Percentiles rank a stretch among this genome's conserved stretches.
These are phyloP conservation scores for Gambusia yucatana DNA, from an alignment of 2,797 vertebrate genomes.

Conservation along the genomic window DNA sequence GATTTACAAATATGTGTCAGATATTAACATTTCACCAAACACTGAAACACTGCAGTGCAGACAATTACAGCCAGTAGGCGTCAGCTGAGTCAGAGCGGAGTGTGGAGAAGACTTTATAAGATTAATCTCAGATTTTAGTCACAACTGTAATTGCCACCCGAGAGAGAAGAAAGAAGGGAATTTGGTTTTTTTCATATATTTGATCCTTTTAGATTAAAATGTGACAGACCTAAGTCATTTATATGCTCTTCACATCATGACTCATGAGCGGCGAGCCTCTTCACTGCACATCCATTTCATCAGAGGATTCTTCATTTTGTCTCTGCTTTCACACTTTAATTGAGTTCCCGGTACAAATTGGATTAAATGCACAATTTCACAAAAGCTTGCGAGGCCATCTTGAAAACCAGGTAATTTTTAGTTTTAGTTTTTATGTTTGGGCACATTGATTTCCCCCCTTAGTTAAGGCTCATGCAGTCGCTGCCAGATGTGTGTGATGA, in stretches of 20 bases:
- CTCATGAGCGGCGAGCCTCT: slow-evolving; percentile 32
- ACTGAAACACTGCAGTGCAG: slow-evolving; percentile 37
- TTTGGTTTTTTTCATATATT: slow-evolving; percentile 34
- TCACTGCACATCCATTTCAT: slow-evolving; percentile 38
- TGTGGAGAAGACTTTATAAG: slow-evolving; percentile 34
- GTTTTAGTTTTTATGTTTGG: background rate
- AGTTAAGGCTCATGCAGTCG: slow-evolving; percentile 28
- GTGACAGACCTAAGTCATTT: slow-evolving; percentile 42
- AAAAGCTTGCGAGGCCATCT: slow-evolving; percentile 36
- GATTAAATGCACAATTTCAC: slow-evolving; percentile 76
- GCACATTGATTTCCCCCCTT: slow-evolving; percentile 37
- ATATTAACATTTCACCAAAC: slow-evolving; percentile 27
- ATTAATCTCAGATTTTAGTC: slow-evolving; percentile 50
- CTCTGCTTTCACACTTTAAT: slow-evolving; percentile 64
- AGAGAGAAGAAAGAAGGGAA: slow-evolving; percentile 21
- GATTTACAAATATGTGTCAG: background rate
- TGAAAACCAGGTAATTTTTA: slow-evolving; percentile 44
- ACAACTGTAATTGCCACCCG: slow-evolving; percentile 49
- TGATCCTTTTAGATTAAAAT: slow-evolving; percentile 44
- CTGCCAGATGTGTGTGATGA: slow-evolving; percentile 30
- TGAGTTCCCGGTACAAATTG: slow-evolving; percentile 63
- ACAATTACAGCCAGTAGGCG: slow-evolving; percentile 35
- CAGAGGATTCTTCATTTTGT: slow-evolving; percentile 51
- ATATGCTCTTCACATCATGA: slow-evolving; percentile 51
- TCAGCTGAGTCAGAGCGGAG: slow-evolving; percentile 40